Conservation (phyloP, 2,113 vertebrate species). For the Rhombomys opimus region DNA sequence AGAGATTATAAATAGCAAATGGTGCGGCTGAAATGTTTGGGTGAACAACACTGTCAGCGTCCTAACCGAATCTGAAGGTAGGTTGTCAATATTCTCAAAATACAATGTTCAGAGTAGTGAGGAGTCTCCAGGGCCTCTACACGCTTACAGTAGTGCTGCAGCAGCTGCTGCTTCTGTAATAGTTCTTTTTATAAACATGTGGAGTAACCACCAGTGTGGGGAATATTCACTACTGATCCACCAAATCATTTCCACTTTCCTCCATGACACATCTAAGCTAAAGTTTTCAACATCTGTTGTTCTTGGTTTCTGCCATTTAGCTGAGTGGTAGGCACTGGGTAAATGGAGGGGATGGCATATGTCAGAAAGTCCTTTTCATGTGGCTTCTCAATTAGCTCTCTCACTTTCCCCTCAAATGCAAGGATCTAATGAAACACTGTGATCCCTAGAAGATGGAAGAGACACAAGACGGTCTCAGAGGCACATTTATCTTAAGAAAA, state of each 20-base stretch:
- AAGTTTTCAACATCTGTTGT: background rate
- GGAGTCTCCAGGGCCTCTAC: background rate
- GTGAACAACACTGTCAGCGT: constrained; percentile 39
- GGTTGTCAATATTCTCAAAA: constrained; percentile 35
- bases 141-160: background rate
- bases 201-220: background rate
- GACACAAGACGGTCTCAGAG: background rate
- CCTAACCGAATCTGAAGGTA: background rate
- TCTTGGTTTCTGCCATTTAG: background rate
- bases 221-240: background rate
- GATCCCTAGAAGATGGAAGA: background rate
- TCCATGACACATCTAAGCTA: background rate
- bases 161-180: background rate
- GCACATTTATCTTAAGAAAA: background rate
- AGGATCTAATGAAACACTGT: background rate
- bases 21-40: constrained; percentile 26
- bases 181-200: background rate
- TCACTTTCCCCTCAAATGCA: background rate
- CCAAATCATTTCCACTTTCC: background rate
- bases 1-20: background rate
- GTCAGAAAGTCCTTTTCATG: background rate
- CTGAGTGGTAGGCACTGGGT: background rate
- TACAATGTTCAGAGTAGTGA: background rate
- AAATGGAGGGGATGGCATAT: background rate
- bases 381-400: background rate